Base-by-base conservation (phyloP, 2,888 invertebrate species). In the Cantharis nigra region DNA sequence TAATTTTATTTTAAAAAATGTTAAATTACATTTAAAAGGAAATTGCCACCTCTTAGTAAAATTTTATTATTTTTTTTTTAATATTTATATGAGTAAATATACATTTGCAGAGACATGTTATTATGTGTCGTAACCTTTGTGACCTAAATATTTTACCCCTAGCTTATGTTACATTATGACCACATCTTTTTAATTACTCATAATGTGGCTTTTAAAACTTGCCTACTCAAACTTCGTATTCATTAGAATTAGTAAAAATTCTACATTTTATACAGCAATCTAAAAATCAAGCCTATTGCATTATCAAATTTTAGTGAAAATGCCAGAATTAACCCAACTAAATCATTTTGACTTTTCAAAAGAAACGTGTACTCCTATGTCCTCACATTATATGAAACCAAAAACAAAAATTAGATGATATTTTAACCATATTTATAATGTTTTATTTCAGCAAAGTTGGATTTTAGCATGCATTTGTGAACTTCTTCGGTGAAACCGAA, bases 191-290 rank as follows among this genome's bases (percentile, higher is more conserved):
- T 78, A 78, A 78, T 78, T 78, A 78, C 78, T 78, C 78, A 78
- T 78, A 78, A 78, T 78, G 78, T 75, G 78, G 78, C 78, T 78
- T 78, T 78, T 78, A 78, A 78, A 78, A 72, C 72, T 78, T 78
- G 70, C 72, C 78, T 74, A 75, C 75, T 78, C 72, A 78, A 74
- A 78, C 78, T 71, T 78, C 70, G 75, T 77, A 77, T 74, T 69
- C 77, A 74, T 78, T 78, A 78, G 74, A 75, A 71, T 78, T 75
- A 72, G 71, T 72, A 75, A 78, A 65, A 67, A 26, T 67, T 23
- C 65, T 67, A 49, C 9, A 49, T 49, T 49, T 49, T 49, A n/a
- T 49, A n/a, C n/a, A 9, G 49, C 49, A n/a, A 49, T 49, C 7
- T 49, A 49, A 49, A 49, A 49, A n/a, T 49, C 49, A n/a, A n/a